Evolutionary conservation across 2,113 vertebrate species (phyloP).

Genomic region (Sebastes schlegelii): DNA sequence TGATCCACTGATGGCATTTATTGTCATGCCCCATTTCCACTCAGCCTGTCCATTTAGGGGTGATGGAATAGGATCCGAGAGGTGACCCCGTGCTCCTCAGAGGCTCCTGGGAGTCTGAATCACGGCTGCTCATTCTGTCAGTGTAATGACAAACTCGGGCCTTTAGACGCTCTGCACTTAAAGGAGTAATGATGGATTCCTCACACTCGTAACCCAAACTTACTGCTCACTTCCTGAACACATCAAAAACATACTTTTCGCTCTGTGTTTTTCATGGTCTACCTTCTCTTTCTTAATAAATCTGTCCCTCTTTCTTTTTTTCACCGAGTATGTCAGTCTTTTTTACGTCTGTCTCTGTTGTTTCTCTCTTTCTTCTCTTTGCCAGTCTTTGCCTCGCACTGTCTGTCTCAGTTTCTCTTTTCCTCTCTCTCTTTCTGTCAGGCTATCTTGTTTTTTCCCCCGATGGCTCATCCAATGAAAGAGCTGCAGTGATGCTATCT

Average conservation of each 20-base stretch:
- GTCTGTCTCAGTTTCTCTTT: neutral
- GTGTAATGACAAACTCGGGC: constrained; percentile 62
- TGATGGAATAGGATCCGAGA: constrained; percentile 71
- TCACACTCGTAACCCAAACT: neutral
- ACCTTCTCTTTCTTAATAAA: neutral
- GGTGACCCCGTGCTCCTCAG: constrained; percentile 53
- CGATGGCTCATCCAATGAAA: constrained; percentile 67
- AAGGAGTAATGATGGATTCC: constrained; percentile 43
- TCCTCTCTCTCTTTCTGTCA: constrained; percentile 25
- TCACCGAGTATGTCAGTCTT: neutral
- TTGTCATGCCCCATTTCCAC: constrained; percentile 75
- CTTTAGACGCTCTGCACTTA: constrained; percentile 46
- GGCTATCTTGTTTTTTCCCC: constrained; percentile 57
- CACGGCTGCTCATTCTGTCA: constrained; percentile 52
- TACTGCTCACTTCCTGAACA: constrained; percentile 22
- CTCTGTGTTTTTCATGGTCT: neutral
- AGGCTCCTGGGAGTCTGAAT: constrained; percentile 72
- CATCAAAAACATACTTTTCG: neutral
- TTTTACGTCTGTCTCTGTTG: constrained; percentile 32
- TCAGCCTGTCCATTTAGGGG: constrained; percentile 66
- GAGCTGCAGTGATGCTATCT: constrained; percentile 73
- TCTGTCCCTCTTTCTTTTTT: neutral
- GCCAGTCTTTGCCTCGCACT: constrained; percentile 26
- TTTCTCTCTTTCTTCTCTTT: constrained; percentile 22
- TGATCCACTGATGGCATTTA: constrained; percentile 71